Evolutionary conservation across 2,888 invertebrate genomes (phyloP), one percentile per base, ranked within the genome.

Genomic region (Clepsis dumicolana): DNA sequence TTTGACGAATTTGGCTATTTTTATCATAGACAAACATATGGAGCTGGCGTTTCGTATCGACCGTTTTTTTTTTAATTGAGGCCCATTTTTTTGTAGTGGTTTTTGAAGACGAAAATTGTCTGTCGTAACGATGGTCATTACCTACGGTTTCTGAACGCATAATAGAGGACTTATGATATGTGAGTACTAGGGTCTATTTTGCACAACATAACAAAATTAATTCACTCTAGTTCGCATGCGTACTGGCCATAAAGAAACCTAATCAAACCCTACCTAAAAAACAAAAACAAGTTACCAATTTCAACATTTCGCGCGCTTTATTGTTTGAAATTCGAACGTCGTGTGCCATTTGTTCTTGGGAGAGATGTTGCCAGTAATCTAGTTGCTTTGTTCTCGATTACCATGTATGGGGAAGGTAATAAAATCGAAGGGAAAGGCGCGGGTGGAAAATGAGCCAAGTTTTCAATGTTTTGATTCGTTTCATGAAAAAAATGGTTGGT

Each of bases 281-380:
- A 62, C 52, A 66, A 61, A 65, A 71, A 66, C 69, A 65, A 65
- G 57, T 70, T 68, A 65, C 68, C 65, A 73, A 72, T 74, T 76
- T 71, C 72, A 71, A 73, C 70, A 68, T 73, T 74, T 73, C 67
- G 73, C 74, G 72, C 72, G 72, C 74, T 75, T 79, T 74, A 73
- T 75, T 78, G 76, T 80, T 80, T 73, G 70, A 78, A 77, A 71
- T 81, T 74, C 68, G 75, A 77, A 70, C 65, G 54, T 72, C 82
- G 82, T 82, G 83, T 29, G 73, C 62, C 57, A 76, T 70, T 71
- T 50, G 79, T 79, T 83, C 81, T 80, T 82, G 79, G 70, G 74
- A 80, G 73, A 82, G 74, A 74, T 77, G 75, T 48, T 29, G 16
- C 54, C 48, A 66, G 71, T 70, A 70, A 70, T 69, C 65, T 72